phyloP scores from a whole-genome alignment of 23 tunicate species.

The Ciona savignyi region DNA sequence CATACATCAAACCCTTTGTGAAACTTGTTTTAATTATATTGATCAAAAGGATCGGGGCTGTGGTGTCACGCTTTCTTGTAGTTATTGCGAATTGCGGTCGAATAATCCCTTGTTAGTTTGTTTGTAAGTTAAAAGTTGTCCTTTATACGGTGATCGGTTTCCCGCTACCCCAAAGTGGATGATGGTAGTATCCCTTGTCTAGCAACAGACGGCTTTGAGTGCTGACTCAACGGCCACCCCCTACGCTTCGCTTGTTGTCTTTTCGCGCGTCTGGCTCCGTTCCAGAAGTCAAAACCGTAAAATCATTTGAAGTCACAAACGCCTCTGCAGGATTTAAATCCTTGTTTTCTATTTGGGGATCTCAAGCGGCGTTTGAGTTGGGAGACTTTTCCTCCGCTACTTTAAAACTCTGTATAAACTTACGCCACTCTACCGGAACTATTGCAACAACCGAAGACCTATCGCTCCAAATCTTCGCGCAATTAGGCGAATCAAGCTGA shows the following conservation, averaged over 20 bases:
- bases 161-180: not conserved
- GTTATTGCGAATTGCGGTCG: too few species aligned
- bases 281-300: not conserved
- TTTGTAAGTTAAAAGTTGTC: too few species aligned
- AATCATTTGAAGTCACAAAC: not conserved
- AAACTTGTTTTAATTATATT: too few species aligned
- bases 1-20: too few species aligned
- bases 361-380: not conserved
- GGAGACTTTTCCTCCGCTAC: not conserved
- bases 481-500: not conserved
- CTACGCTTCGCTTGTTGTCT: not conserved
- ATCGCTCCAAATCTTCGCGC: not conserved
- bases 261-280: not conserved
- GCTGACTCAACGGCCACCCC: not conserved
- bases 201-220: not conserved
- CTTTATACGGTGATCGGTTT: too few species aligned
- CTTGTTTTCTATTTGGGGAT: not conserved
- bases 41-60: too few species aligned
- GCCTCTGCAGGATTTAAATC: not conserved
- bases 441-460: not conserved
- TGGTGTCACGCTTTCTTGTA: too few species aligned
- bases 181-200: not conserved
- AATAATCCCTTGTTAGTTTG: not conserved
- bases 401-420: not conserved
- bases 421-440: constrained; percentile 1